Percentiles rank a stretch among this genome's conserved stretches.
Conservation (phyloP, 2,113 vertebrate species). For the Ahaetulla prasina region DNA sequence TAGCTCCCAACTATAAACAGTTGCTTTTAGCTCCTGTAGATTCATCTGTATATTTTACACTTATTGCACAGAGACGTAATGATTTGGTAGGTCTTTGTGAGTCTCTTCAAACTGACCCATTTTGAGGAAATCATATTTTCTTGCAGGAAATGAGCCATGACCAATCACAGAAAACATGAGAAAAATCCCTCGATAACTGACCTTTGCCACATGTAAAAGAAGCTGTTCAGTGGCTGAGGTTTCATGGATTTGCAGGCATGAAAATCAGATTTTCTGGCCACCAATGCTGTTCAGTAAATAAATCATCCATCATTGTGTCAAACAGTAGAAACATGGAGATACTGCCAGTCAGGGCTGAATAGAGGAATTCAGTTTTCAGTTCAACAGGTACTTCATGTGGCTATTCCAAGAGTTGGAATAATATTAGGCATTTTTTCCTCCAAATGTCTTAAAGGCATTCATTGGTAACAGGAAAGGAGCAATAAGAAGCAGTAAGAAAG, state of each 20-base stretch:
- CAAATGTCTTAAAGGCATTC: background rate
- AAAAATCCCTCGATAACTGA: conserved; percentile 80
- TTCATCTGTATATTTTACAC: conserved; percentile 60
- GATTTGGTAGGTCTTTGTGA: conserved; percentile 69
- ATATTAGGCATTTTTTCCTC: background rate
- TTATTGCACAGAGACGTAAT: conserved; percentile 71
- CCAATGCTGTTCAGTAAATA: conserved; percentile 80
- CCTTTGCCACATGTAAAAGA: conserved; percentile 80
- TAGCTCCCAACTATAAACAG: conserved; percentile 64
- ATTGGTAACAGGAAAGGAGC: background rate
- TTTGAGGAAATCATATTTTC: conserved; percentile 79
- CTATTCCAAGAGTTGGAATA: conserved; percentile 39
- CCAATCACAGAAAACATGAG: conserved; percentile 82
- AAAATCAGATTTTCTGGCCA: conserved; percentile 86
- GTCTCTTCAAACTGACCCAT: conserved; percentile 66
- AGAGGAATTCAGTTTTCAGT: conserved; percentile 59
- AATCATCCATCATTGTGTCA: conserved; percentile 90
- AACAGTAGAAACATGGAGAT: conserved; percentile 71
- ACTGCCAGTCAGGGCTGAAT: conserved; percentile 60
- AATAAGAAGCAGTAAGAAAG: background rate
- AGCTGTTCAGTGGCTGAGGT: conserved; percentile 74
- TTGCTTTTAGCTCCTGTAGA: conserved; percentile 54
- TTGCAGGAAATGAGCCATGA: conserved; percentile 84
- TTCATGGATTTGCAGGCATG: conserved; percentile 83
- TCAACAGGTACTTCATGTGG: conserved; percentile 54